Conservation (phyloP, 2,888 invertebrate species). For the Drosophila anomelani region DNA sequence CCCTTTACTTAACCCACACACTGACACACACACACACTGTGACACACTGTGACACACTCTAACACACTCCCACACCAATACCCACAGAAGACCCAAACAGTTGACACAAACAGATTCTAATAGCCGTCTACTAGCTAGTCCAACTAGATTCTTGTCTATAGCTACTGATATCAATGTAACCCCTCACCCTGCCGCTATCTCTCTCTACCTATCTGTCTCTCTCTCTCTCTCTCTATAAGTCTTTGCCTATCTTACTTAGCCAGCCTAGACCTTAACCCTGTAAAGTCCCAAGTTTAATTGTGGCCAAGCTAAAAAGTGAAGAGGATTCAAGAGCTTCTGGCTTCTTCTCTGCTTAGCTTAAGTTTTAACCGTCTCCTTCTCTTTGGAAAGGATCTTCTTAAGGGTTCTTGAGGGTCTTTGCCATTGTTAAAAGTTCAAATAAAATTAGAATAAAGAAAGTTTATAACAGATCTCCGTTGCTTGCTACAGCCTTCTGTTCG, state of each 20-base stretch:
- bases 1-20: constrained; percentile 78
- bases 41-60: constrained; percentile 7
- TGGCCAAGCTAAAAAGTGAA: background rate
- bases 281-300: background rate
- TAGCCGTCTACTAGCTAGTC: constrained; percentile 42
- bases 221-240: constrained; percentile 9
- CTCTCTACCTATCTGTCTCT: constrained; percentile 2
- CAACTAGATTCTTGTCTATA: constrained; percentile 43
- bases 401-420: background rate
- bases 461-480: no score
- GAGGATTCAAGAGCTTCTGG: background rate
- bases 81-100: constrained; percentile 19
- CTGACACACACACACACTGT: constrained; percentile 50
- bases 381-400: background rate
- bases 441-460: no score
- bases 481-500: no score
- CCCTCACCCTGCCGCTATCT: constrained; percentile 1
- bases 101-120: constrained; percentile 37
- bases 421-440: background rate
- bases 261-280: background rate
- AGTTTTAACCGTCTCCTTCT: background rate
- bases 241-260: background rate
- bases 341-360: no score
- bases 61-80: constrained; percentile 11
- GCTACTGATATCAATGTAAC: constrained; percentile 42